Evolutionary conservation across 2,113 vertebrate genomes (phyloP).

Genomic region (Toxostoma redivivum): DNA sequence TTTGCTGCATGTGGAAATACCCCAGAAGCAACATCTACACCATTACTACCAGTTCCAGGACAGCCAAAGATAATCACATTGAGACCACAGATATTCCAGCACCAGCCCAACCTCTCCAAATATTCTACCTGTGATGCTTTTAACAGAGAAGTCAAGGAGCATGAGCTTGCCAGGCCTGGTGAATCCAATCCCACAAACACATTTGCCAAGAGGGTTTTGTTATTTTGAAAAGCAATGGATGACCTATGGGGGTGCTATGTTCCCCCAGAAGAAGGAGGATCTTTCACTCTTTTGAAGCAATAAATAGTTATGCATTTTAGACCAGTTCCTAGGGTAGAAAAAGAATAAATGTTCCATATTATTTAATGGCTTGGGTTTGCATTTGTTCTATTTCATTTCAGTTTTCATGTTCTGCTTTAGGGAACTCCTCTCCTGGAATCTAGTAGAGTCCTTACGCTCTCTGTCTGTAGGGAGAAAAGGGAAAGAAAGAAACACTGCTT

Average conservation of each 20-base stretch:
- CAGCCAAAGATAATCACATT: background rate
- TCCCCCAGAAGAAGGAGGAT: background rate
- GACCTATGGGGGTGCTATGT: background rate
- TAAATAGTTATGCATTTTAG: background rate
- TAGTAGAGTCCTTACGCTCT: background rate
- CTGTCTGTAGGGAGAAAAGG: background rate
- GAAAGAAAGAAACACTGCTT: background rate
- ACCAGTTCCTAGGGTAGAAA: background rate
- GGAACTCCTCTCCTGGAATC: background rate
- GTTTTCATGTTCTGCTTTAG: background rate
- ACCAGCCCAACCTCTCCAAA: background rate
- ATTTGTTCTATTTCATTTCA: background rate
- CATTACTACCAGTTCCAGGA: background rate
- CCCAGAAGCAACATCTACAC: slow-evolving; percentile 80
- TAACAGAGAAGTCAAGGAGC: slow-evolving; percentile 83
- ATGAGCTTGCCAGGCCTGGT: slow-evolving; percentile 87
- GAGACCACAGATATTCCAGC: background rate
- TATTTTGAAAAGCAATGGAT: background rate
- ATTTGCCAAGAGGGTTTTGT: slow-evolving; percentile 72
- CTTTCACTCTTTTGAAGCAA: background rate
- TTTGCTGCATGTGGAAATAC: slow-evolving; percentile 93
- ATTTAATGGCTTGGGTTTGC: slow-evolving; percentile 13
- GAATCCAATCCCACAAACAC: slow-evolving; percentile 84
- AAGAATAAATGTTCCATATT: slow-evolving; percentile 34
- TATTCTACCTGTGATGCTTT: slow-evolving; percentile 76